Evolutionary conservation across 1,140 invertebrate genomes (phyloP), one percentile per base, ranked within the genome.

Genomic region (Notospermus geniculatus): DNA sequence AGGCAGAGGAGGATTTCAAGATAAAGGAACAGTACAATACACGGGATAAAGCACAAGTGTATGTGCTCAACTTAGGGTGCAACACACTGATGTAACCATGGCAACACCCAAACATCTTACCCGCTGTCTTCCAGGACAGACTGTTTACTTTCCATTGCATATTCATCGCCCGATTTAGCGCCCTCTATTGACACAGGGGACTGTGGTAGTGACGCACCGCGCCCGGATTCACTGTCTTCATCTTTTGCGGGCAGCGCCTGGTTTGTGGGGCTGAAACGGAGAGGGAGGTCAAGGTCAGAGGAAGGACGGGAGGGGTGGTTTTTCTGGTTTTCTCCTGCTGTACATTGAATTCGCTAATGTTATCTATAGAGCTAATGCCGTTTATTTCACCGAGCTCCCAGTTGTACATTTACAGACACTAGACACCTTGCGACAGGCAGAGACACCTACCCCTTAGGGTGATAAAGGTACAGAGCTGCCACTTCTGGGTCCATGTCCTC

Each of bases 181-280:
- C 90, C 89, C 72, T 93, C 91, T 23, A 90, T 87, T 57, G 91
- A 93, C 67, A 91, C 90, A 0, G 95, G 94, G 53, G 92, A 96
- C 72, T 96, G 93, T 1, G 94, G 91, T 57, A 97, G 82, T 28
- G 93, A 97, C 11, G 92, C 89, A 5, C 95, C 95, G 76, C 93
- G 93, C 45, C 95, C 95, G 54, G 93, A 96, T 82, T 98, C 94
- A 56, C 89, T 89, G 83, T 98, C 95, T 76, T 95, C 93, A 76
- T 97, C 93, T 62, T 83, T 77, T 54, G 13, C 5, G 5, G 32
- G 32, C 5, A 7, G 32, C 4, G 59, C 30, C 39, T 54, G 52
- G 54, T 55, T n/a, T 52, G 45, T 68, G 66, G 65, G 61, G 60
- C 50, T 43, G 54, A 64, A 59, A 64, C 57, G 64, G 63, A 64